Percentiles rank a stretch among this genome's conserved stretches.
phyloP scores from a whole-genome alignment of 2,113 vertebrate species.

The Trinectes maculatus region DNA sequence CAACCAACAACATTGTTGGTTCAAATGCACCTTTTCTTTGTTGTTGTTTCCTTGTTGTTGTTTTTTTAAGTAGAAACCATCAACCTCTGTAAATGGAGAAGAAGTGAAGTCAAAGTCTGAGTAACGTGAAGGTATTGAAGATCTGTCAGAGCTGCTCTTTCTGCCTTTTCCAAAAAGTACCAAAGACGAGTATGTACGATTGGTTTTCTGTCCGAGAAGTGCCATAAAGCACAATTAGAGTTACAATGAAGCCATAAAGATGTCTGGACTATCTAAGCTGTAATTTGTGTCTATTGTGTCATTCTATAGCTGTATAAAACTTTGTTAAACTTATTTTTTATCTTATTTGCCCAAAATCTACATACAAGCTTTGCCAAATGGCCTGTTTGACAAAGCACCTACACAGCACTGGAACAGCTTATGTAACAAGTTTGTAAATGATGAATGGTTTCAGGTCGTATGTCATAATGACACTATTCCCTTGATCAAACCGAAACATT shows the following conservation, averaged over 20 bases:
- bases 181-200: constrained; percentile 5
- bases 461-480: background rate
- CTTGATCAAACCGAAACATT: constrained; percentile 1
- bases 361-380: background rate
- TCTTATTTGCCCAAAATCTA: background rate
- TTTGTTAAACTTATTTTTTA: too few relatives aligned
- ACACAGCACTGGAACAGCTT: too few relatives aligned
- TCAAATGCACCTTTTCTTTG: background rate
- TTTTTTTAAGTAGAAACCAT: too few relatives aligned
- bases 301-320: too few relatives aligned
- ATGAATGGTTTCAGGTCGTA: background rate
- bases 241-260: background rate
- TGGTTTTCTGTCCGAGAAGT: background rate
- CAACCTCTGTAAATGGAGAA: too few relatives aligned
- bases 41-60: too few relatives aligned
- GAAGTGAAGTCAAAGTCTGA: too few relatives aligned
- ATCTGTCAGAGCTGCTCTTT: background rate
- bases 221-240: background rate
- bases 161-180: background rate
- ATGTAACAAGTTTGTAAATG: too few relatives aligned
- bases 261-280: too few relatives aligned
- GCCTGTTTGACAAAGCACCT: too few relatives aligned
- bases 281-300: too few relatives aligned
- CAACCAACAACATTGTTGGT: background rate
- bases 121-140: too few relatives aligned